Evolutionary conservation across 2,797 vertebrate species (phyloP).

Genomic region (Malurus leucopterus): DNA sequence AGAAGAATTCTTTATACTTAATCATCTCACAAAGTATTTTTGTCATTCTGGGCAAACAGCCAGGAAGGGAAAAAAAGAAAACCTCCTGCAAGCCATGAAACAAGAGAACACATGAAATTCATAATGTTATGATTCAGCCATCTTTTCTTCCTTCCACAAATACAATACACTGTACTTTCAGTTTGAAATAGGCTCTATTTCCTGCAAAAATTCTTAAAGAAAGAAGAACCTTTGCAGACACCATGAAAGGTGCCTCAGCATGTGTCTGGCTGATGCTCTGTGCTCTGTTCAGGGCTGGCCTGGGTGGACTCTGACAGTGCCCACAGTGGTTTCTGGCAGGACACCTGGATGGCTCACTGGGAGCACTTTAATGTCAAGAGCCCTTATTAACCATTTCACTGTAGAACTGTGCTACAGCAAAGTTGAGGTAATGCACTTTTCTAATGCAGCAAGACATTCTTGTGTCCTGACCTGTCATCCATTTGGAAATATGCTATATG

Average conservation of each 20-base stretch:
- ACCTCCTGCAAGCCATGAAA: slow-evolving; percentile 19
- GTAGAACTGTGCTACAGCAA: not conserved
- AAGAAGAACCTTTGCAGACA: not conserved
- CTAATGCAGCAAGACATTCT: not conserved
- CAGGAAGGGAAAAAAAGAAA: slow-evolving; percentile 36
- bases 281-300: not conserved
- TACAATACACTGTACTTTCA: not conserved
- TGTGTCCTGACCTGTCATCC: not conserved
- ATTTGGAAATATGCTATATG: not conserved
- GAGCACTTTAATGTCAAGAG: not conserved
- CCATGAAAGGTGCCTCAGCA: not conserved
- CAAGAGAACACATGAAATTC: slow-evolving; percentile 25
- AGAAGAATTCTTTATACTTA: slow-evolving; percentile 42
- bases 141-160: slow-evolving; percentile 38
- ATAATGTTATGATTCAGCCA: slow-evolving; percentile 20
- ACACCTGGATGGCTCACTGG: not conserved
- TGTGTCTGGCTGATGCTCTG: not conserved
- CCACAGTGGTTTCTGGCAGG: not conserved
- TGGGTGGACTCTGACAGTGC: not conserved
- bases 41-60: slow-evolving; percentile 60
- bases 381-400: not conserved
- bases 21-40: slow-evolving; percentile 24
- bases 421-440: not conserved
- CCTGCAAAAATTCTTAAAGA: slow-evolving; percentile 31
- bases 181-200: slow-evolving; percentile 20